These are phyloP conservation scores for Hippocampus guttulatus DNA, from an alignment of 2,113 vertebrate genomes.

Conservation along the genomic window DNA sequence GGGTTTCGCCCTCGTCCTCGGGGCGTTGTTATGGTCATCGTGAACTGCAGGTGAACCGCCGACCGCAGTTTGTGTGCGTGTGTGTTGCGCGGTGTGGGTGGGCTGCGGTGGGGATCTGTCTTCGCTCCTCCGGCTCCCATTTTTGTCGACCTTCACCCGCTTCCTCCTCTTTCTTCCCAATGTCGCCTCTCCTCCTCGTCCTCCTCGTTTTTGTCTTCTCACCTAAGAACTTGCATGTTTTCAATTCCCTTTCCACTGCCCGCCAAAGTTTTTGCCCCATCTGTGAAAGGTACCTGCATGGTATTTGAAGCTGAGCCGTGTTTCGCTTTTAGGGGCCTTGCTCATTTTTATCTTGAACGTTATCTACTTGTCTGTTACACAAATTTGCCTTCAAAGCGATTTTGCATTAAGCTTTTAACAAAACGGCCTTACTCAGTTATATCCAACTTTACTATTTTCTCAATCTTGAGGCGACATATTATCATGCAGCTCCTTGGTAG, in stretches of 20 bases:
- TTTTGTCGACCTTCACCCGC: slow-evolving; percentile 37
- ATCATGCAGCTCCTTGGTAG: too few relatives aligned
- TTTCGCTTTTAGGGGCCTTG: too few relatives aligned
- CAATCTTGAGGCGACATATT: too few relatives aligned
- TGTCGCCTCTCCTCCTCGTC: slow-evolving; percentile 7
- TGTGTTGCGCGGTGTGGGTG: slow-evolving; percentile 42
- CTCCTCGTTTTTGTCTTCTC: background rate
- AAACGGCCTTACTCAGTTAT: too few relatives aligned
- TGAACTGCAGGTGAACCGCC: slow-evolving; percentile 60
- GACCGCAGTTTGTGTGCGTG: slow-evolving; percentile 39
- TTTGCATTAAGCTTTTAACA: too few relatives aligned
- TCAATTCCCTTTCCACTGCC: slow-evolving; percentile 2
- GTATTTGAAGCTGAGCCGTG: background rate
- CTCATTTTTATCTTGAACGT: background rate
- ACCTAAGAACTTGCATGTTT: slow-evolving; percentile 16
- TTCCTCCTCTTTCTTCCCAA: slow-evolving; percentile 11
- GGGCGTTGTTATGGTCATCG: slow-evolving; percentile 50
- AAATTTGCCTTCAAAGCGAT: background rate
- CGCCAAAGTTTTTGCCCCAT: background rate
- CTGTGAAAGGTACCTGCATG: background rate
- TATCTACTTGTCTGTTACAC: background rate
- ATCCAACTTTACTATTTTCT: too few relatives aligned
- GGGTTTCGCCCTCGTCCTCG: slow-evolving; percentile 18
- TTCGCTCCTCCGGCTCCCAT: slow-evolving; percentile 17
- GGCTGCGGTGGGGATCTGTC: slow-evolving; percentile 34